Conservation (phyloP, 1,140 invertebrate species). For the Drosophila fuyamai region DNA sequence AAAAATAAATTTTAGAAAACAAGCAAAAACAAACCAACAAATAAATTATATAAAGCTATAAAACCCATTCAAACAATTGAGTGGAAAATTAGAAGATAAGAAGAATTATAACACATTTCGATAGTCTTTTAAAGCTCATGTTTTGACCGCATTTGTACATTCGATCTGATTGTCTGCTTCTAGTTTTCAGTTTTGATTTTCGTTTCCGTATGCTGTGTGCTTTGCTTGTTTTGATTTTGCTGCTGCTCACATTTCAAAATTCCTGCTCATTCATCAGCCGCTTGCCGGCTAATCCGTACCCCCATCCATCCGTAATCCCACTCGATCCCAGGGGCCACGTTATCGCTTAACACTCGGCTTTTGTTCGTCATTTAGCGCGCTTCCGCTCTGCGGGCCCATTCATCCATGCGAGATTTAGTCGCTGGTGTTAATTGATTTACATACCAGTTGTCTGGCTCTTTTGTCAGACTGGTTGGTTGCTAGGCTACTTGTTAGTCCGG, state of each 20-base stretch:
- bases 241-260: slow-evolving; percentile 62
- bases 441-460: slow-evolving; percentile 8
- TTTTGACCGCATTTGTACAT: slow-evolving; percentile 22
- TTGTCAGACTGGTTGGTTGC: slow-evolving; percentile 18
- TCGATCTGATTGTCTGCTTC: background rate
- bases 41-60: no score
- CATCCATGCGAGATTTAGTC: slow-evolving; percentile 21
- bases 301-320: background rate
- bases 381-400: slow-evolving; percentile 65
- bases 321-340: slow-evolving; percentile 20
- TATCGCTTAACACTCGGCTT: slow-evolving; percentile 58
- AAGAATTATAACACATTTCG: background rate
- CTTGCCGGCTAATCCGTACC: slow-evolving; percentile 9
- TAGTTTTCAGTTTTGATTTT: slow-evolving; percentile 18
- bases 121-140: background rate
- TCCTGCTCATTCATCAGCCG: slow-evolving; percentile 24
- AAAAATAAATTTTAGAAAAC: background rate
- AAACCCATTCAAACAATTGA: background rate
- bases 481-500: slow-evolving; percentile 15
- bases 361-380: slow-evolving; percentile 64
- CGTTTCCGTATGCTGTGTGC: slow-evolving; percentile 21
- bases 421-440: slow-evolving; percentile 56
- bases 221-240: slow-evolving; percentile 54
- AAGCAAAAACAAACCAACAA: background rate
- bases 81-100: no score